Evolutionary conservation across 2,797 vertebrate species (phyloP), one percentile per base, ranked within the genome.

Genomic region (Mormyrops boulengeri): DNA sequence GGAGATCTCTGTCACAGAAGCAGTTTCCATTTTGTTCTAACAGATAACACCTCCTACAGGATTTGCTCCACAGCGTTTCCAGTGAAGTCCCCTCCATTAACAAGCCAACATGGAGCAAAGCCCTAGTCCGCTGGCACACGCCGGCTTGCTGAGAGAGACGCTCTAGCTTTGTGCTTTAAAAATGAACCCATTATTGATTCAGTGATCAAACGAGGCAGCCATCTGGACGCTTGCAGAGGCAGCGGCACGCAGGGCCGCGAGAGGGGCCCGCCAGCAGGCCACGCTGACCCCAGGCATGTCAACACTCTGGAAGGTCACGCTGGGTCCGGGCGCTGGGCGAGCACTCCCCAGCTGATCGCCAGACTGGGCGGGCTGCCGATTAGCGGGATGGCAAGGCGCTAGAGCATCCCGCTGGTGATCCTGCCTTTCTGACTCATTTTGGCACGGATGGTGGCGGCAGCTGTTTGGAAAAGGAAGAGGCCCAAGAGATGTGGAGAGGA

Each of bases 381-480:
- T 91, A 93, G 92, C 92, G 92, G 92, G 92, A 89, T 91, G 93
- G 91, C 90, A 91, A 91, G 91, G 91, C 91, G 92, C 94, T 94
- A 93, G 95, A 92, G 92, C 92, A 91, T 19, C 77, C 77, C 19
- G 2, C 77, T n/a, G 41, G 38, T 47, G 77, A 80, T 47, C 38
- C 92, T 92, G 91, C 92, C 92, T 92, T 91, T 93, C 88, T 92
- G 93, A 93, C 93, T 90, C 92, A 93, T 90, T 91, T 93, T 95
- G 94, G 95, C 95, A 94, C 26, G 5, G 91, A 90, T 90, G 90
- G 90, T 1, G 0, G 92, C 50, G 93, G 94, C 95, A 95, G 95
- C 94, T 95, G 95, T 95, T 95, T 94, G 94, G 94, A 95, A 95
- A 95, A 93, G 94, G 94, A 94, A 93, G 93, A 93, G 93, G 92